These are phyloP conservation scores for Cromileptes altivelis DNA, from an alignment of 2,113 vertebrate genomes.

Conservation along the genomic window DNA sequence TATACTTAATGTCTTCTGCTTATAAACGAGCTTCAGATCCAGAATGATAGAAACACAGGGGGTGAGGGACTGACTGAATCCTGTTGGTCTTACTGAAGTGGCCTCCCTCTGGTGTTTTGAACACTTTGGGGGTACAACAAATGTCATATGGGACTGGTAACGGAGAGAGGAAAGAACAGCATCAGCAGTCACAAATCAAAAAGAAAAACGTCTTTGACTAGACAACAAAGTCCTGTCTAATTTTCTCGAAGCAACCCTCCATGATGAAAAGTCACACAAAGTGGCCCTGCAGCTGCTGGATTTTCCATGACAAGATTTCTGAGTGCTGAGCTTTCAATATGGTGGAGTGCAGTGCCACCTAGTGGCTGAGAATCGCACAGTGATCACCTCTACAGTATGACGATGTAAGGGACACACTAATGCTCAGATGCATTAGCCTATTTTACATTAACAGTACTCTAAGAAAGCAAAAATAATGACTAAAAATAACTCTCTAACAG, in stretches of 20 bases:
- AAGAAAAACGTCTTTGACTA: neutral
- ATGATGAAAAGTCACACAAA: constrained; percentile 29
- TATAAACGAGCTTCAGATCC: constrained; percentile 22
- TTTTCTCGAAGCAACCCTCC: constrained; percentile 6
- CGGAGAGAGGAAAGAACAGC: constrained; percentile 1
- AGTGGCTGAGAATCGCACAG: constrained; percentile 14
- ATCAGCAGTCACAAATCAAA: constrained; percentile 29
- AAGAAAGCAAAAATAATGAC: neutral
- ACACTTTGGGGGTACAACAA: constrained; percentile 5
- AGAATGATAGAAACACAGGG: constrained; percentile 18
- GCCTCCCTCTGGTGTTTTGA: constrained; percentile 36
- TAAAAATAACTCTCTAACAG: neutral
- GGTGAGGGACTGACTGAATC: neutral
- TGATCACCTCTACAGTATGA: neutral
- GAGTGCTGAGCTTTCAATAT: neutral
- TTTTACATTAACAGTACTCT: neutral
- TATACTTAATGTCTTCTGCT: constrained; percentile 16
- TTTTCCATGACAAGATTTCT: constrained; percentile 29
- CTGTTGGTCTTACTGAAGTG: neutral
- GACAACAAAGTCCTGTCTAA: constrained; percentile 6
- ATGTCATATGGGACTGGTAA: neutral
- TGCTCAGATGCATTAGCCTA: too few relatives aligned
- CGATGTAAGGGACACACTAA: neutral
- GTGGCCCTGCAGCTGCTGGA: constrained; percentile 29
- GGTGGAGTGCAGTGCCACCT: constrained; percentile 56